Evolutionary conservation across 2,888 invertebrate species (phyloP).

Genomic region (Agrilus mali): DNA sequence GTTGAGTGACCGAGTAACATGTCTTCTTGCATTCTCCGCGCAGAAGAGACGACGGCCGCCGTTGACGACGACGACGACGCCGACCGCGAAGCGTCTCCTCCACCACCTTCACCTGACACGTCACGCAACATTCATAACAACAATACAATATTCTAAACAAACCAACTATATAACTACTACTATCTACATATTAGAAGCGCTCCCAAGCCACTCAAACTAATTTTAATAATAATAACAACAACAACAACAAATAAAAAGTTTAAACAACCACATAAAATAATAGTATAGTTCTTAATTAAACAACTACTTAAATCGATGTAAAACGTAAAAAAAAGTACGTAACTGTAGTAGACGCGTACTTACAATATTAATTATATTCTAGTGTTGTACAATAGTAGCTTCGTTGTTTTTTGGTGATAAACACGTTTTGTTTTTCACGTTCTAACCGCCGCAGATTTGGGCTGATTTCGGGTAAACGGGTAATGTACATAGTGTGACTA

Average conservation of each 20-base stretch:
- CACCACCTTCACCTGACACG: slow-evolving; percentile 12
- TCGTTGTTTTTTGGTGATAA: slow-evolving; percentile 19
- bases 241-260: too few species aligned
- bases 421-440: slow-evolving; percentile 24
- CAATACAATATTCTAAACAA: slow-evolving; percentile 13
- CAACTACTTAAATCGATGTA: too few species aligned
- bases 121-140: slow-evolving; percentile 2
- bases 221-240: too few species aligned
- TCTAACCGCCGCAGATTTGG: slow-evolving; percentile 24
- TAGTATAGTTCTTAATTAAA: too few species aligned
- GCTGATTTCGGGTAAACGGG: slow-evolving; percentile 34
- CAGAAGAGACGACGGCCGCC: slow-evolving; percentile 26
- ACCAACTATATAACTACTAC: not conserved
- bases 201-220: too few species aligned
- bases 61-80: slow-evolving; percentile 27
- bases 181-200: too few species aligned
- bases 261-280: too few species aligned
- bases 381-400: slow-evolving; percentile 20
- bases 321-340: not conserved
- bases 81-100: slow-evolving; percentile 20
- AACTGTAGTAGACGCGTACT: slow-evolving; percentile 16
- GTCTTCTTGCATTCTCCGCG: slow-evolving; percentile 27
- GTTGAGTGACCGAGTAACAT: slow-evolving; percentile 33
- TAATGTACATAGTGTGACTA: slow-evolving; percentile 34
- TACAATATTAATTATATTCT: slow-evolving; percentile 19